Percentiles rank a stretch among this genome's conserved stretches.
Conservation (phyloP, 2,797 vertebrate species). For the Myotis planiceps region DNA sequence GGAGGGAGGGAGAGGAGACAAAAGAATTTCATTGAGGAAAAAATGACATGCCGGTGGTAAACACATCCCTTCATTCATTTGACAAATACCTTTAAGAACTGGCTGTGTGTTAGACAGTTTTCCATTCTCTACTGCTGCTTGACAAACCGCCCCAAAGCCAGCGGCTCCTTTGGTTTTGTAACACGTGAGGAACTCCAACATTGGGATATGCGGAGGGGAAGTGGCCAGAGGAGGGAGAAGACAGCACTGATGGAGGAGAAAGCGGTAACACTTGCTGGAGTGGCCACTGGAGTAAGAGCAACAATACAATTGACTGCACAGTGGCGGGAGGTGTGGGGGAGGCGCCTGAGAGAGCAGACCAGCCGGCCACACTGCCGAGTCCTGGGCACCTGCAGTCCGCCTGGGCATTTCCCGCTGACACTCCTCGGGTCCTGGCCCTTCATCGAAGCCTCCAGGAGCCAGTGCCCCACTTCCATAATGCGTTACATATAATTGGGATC, state of each 20-base stretch:
- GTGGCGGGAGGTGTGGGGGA: too few species aligned
- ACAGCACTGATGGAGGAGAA: neutral
- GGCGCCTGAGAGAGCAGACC: too few species aligned
- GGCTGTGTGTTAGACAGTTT: neutral
- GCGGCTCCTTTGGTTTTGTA: neutral
- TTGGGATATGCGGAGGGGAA: neutral
- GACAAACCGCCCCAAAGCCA: neutral
- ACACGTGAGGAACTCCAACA: neutral
- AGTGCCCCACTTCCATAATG: neutral
- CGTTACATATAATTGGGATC: too few species aligned
- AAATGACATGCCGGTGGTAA: neutral
- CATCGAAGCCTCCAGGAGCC: neutral
- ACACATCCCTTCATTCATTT: neutral
- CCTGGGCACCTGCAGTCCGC: fast-evolving
- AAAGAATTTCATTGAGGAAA: neutral
- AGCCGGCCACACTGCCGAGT: fast-evolving
- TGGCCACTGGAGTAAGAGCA: neutral
- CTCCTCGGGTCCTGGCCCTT: neutral
- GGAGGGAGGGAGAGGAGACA: too few species aligned
- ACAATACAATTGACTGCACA: fast-evolving
- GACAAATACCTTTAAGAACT: neutral
- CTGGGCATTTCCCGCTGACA: too few species aligned
- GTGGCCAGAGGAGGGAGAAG: neutral
- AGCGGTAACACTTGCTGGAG: neutral
- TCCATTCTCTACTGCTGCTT: neutral